Conservation (phyloP, 2,797 vertebrate species). For the Phrynocephalus guinanensis region DNA sequence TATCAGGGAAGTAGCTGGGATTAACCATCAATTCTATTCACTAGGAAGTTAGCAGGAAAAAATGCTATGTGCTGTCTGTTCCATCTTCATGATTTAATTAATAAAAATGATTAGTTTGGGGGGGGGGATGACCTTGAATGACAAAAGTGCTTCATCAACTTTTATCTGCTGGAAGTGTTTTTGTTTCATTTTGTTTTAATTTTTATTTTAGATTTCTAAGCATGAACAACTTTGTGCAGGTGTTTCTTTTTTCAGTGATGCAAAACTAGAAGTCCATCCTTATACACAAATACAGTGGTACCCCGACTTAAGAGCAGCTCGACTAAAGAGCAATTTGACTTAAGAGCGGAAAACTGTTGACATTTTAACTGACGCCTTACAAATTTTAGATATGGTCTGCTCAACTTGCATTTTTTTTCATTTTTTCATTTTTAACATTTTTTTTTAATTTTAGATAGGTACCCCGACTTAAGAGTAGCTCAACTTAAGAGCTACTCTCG, state of each 20-base stretch:
- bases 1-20: not conserved
- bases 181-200: not conserved
- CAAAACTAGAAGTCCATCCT: not conserved
- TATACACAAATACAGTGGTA: not conserved
- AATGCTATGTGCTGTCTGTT: not conserved
- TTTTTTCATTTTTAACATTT: too few relatives aligned
- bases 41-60: constrained; percentile 1
- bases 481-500: too few relatives aligned
- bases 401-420: too few relatives aligned
- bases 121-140: not conserved
- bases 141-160: not conserved
- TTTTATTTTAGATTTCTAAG: not conserved
- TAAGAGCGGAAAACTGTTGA: too few relatives aligned
- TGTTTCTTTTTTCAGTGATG: not conserved
- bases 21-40: constrained; percentile 2
- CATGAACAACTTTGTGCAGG: not conserved
- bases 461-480: too few relatives aligned
- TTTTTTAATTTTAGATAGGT: too few relatives aligned
- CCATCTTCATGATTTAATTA: not conserved
- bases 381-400: too few relatives aligned
- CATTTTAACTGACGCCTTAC: too few relatives aligned
- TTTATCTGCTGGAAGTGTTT: not conserved
- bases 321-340: too few relatives aligned
- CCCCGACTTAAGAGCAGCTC: too few relatives aligned
- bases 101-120: not conserved